Conservation (phyloP, 2,797 vertebrate genomes). For the Pangasius djambal region DNA sequence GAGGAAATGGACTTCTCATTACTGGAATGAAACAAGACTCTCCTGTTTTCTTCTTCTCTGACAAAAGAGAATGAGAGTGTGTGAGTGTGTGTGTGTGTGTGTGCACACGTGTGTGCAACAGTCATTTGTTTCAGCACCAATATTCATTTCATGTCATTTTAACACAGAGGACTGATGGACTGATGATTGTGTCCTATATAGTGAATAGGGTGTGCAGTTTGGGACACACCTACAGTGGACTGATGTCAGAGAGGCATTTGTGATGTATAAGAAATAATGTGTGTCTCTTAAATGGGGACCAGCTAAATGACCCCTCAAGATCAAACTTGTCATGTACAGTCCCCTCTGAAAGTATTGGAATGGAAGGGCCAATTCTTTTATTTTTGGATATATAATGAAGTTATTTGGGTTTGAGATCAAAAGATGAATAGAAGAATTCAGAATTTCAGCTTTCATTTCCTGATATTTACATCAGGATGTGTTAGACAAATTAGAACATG, state of each 20-base stretch:
- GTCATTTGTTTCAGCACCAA: neutral
- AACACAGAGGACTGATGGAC: neutral
- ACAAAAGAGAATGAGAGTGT: slow-evolving; percentile 27
- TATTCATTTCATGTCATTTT: neutral
- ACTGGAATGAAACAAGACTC: slow-evolving; percentile 3
- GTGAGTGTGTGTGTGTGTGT: neutral
- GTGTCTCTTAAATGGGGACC: neutral
- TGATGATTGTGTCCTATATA: neutral
- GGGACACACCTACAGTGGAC: neutral
- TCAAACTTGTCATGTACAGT: neutral
- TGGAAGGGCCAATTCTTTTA: too few relatives aligned
- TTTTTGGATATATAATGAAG: too few relatives aligned
- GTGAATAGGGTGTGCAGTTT: neutral
- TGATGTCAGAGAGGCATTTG: neutral
- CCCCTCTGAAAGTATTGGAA: too few relatives aligned
- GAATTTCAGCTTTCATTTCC: too few relatives aligned
- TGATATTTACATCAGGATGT: too few relatives aligned
- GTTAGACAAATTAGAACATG: too few relatives aligned
- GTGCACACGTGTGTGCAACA: neutral
- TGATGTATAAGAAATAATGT: neutral
- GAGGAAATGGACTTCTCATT: slow-evolving; percentile 64
- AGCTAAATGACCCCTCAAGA: neutral
- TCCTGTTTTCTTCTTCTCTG: slow-evolving; percentile 5
- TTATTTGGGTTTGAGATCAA: too few relatives aligned
- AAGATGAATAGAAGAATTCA: too few relatives aligned